Conservation (phyloP, 2,888 invertebrate genomes). For the Erpobdella octoculata region DNA sequence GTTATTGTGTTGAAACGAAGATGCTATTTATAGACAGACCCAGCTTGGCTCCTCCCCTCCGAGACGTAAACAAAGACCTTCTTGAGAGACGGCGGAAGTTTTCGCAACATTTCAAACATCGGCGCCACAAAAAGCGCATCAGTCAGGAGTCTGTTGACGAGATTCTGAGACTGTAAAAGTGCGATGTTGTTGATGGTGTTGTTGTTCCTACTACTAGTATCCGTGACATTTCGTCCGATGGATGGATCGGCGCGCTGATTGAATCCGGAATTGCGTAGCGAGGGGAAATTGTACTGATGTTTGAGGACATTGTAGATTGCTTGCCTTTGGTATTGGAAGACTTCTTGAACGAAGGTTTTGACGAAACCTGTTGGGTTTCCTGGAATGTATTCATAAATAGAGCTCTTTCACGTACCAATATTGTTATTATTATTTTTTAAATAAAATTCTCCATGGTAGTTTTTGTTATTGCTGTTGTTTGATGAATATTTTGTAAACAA, state of each 20-base stretch:
- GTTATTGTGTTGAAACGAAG: not conserved
- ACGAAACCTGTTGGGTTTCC: conserved; percentile 59
- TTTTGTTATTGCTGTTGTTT: too few relatives aligned
- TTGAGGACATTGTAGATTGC: conserved; percentile 83
- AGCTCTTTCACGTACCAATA: not conserved
- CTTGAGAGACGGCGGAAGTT: not conserved
- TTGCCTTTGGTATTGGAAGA: conserved; percentile 85
- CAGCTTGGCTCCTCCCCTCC: not conserved
- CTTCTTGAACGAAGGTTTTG: conserved; percentile 75
- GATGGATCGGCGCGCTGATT: too few relatives aligned
- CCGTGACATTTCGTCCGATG: too few relatives aligned
- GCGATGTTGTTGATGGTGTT: not conserved
- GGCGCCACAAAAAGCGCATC: not conserved
- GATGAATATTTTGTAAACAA: too few relatives aligned
- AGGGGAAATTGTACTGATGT: conserved; percentile 70
- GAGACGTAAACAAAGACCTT: not conserved
- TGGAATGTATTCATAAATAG: not conserved
- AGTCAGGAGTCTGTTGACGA: not conserved
- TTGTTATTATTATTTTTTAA: not conserved
- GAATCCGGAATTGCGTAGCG: too few relatives aligned
- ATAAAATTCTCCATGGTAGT: not conserved
- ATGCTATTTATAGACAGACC: too few relatives aligned
- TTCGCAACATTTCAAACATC: not conserved
- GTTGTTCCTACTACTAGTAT: not conserved
- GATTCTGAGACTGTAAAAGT: not conserved